Evolutionary conservation across 2,113 vertebrate species (phyloP).

Genomic region (Ptychochromis oligacanthus): DNA sequence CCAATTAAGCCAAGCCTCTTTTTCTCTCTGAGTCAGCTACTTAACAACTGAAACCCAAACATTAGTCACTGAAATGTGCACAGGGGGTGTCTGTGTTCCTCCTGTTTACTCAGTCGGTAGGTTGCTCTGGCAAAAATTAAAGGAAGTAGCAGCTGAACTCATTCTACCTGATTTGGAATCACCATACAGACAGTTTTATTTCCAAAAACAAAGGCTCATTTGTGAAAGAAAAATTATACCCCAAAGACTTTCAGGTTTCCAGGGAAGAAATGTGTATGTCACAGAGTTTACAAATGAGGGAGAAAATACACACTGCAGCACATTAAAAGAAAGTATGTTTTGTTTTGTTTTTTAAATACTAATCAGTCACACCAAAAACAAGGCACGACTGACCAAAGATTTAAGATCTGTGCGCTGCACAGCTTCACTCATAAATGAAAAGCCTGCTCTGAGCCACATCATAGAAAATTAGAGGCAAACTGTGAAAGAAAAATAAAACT

Average conservation of each 20-base stretch:
- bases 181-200: neutral
- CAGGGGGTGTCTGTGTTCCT: slow-evolving; percentile 6
- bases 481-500: neutral
- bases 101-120: slow-evolving; percentile 36
- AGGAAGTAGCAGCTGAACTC: slow-evolving; percentile 47
- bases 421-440: neutral
- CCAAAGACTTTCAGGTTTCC: neutral
- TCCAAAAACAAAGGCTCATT: slow-evolving; percentile 16
- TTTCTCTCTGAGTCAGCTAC: slow-evolving; percentile 34
- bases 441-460: neutral
- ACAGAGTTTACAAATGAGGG: neutral
- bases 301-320: neutral
- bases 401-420: neutral
- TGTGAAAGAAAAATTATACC: neutral
- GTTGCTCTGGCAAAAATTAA: slow-evolving; percentile 18
- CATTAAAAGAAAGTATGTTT: neutral
- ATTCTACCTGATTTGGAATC: slow-evolving; percentile 47
- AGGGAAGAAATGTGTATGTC: neutral
- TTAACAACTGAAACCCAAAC: slow-evolving; percentile 40
- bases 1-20: slow-evolving; percentile 40
- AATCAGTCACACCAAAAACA: neutral
- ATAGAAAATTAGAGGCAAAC: neutral
- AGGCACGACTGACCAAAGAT: neutral
- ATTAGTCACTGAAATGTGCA: slow-evolving; percentile 44
- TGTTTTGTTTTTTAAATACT: neutral